Base-by-base conservation (phyloP, 2,797 vertebrate genomes). In the Peromyscus eremicus region DNA sequence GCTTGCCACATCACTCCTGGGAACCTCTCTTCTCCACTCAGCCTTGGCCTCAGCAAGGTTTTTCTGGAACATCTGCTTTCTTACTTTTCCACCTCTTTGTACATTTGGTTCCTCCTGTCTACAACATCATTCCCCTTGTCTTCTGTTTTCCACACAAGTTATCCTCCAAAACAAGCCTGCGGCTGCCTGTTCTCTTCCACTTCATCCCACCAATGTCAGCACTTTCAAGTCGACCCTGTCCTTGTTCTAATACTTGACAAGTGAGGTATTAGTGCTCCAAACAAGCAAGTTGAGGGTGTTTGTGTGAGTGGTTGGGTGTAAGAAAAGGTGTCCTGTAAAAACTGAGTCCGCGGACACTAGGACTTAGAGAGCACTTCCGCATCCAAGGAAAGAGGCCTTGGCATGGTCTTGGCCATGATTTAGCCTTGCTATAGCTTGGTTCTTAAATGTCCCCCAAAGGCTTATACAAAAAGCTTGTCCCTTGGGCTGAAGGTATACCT, bases 81-180 rank as follows among this genome's bases (percentile, higher is more conserved):
- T 70, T 23, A 4, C 11, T 37, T 21, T 43, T 79, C 64, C 37
- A 62, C 0, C 25, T 16, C 37, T 75, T 52, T 10, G 25, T 23
- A 17, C 12, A 2, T 21, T 77, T 27, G 13, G 13, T 57, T 92
- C 73, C 57, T 84, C 81, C 23, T 14, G 12, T 60, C 25, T 83
- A 71, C 80, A 96, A 40, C 19, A 68, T 23, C 5, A 62, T 37
- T 68, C 66, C 23, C 34, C 32, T 93, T 70, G 55, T 70, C 83
- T 91, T 32, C 87, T 79, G 49, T 93, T 89, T 88, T 83, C 62
- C 49, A 84, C 68, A 92, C 55, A 88, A 62, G 12, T 62, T 66
- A 40, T 64, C 70, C 46, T 94, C 66, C 64, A 89, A 64, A 70
- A 40, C 25, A 46, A 10, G 34, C 76, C 75, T 40, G 1, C 6